Evolutionary conservation across 2,888 invertebrate genomes (phyloP), one percentile per base, ranked within the genome.

Genomic region (Syrphus vitripennis): DNA sequence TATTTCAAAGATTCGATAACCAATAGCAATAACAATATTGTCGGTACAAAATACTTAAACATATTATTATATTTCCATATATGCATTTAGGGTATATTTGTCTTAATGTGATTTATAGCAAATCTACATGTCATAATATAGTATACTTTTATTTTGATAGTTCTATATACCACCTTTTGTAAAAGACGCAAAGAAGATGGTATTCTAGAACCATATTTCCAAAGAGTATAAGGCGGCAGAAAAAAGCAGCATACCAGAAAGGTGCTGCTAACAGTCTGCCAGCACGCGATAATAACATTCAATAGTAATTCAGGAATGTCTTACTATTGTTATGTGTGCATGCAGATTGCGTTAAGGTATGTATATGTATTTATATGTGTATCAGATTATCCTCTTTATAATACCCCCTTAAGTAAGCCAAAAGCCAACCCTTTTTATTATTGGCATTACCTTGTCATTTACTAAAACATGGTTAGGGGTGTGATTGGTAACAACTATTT

Each of bases 261-360:
- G 77, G 86, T 87, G 81, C 87, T 87, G 83, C 84, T 88, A 88
- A 88, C 88, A 88, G 88, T 87, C 87, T 71, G 87, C 67, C 81
- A 67, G 78, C 88, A 88, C 88, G 88, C 88, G 88, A 88, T 88
- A 87, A 63, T 80, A 76, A 81, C 79, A 88, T 84, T 87, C 88
- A 87, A 83, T 87, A 86, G 83, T 81, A 88, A 77, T 77, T 87
- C 80, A 77, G 76, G 87, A 87, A 55, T 79, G 63, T 87, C 82
- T 88, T 81, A 79, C 79, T 87, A 88, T 83, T 88, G 83, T 83
- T 80, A 83, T 87, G 87, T 88, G 82, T 80, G 87, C 88, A 88
- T 87, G 87, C 87, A 88, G 87, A 83, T 87, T 86, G 86, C 81
- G 86, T 83, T 75, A 83, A 61, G 48, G 34, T 31, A 26, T n/a